Conservation (phyloP, 2,797 vertebrate genomes). For the Apogon hyalosoma region DNA sequence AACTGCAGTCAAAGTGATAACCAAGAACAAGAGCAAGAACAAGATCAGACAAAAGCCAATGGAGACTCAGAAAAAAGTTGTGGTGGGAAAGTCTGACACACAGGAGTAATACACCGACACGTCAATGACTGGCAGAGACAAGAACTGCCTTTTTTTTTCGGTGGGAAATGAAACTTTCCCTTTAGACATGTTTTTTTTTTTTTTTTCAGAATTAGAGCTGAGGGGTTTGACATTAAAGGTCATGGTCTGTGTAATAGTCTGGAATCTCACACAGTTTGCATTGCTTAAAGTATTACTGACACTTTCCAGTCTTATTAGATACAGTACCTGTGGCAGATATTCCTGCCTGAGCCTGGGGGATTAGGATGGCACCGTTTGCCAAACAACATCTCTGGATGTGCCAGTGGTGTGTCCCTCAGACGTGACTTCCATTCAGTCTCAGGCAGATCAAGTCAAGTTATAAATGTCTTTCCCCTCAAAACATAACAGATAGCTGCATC, state of each 20-base stretch:
- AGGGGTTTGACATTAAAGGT: slow-evolving; percentile 26
- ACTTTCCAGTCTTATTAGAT: too few relatives aligned
- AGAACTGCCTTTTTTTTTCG: slow-evolving; percentile 17
- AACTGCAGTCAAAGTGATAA: neutral
- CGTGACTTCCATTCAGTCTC: slow-evolving; percentile 27
- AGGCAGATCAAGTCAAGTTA: slow-evolving; percentile 35
- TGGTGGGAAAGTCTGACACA: slow-evolving; percentile 5
- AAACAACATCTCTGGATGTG: slow-evolving; percentile 18
- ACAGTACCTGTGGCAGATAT: neutral
- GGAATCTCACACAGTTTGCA: neutral
- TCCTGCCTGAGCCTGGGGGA: neutral
- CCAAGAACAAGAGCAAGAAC: neutral
- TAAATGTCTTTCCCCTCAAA: slow-evolving; percentile 51
- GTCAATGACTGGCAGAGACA: slow-evolving; percentile 9
- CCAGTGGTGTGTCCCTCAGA: slow-evolving; percentile 14
- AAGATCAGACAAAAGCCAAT: neutral
- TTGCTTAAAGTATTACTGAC: neutral
- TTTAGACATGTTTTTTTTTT: slow-evolving; percentile 8
- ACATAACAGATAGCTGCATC: slow-evolving; percentile 46
- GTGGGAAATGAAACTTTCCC: slow-evolving; percentile 27
- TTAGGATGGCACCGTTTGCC: slow-evolving; percentile 17
- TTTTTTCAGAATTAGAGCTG: slow-evolving; percentile 23
- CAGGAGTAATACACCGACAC: slow-evolving; percentile 9
- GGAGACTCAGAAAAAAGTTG: neutral
- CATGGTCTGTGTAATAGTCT: neutral